Conservation (phyloP, 2,888 invertebrate genomes). For the Drosophila ustulata region DNA sequence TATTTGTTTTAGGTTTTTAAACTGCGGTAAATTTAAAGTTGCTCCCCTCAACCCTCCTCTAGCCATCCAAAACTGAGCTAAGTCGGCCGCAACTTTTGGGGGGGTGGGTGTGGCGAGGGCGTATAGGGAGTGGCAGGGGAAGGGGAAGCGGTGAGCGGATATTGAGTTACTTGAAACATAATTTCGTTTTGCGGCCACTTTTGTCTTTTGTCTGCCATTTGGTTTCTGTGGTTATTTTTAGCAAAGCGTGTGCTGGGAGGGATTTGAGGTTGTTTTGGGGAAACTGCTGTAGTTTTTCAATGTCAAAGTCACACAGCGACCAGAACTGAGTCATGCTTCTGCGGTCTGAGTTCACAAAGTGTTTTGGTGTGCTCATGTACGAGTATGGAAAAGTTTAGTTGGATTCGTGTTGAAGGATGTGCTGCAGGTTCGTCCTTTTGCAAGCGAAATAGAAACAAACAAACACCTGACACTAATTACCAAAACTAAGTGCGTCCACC, state of each 20-base stretch:
- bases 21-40: slow-evolving; percentile 71
- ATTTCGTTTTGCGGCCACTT: slow-evolving; percentile 74
- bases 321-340: slow-evolving; percentile 59
- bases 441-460: slow-evolving; percentile 37
- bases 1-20: slow-evolving; percentile 52
- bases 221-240: slow-evolving; percentile 70
- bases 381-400: slow-evolving; percentile 8
- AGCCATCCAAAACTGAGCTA: slow-evolving; percentile 6
- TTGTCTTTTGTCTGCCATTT: slow-evolving; percentile 59
- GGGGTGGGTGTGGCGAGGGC: neutral
- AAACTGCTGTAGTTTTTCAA: slow-evolving; percentile 66
- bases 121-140: neutral
- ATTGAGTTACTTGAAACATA: slow-evolving; percentile 75
- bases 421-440: neutral
- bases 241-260: slow-evolving; percentile 34
- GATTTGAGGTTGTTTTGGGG: slow-evolving; percentile 10
- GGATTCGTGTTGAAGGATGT: slow-evolving; percentile 17
- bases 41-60: slow-evolving; percentile 3
- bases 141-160: slow-evolving; percentile 43
- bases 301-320: slow-evolving; percentile 67
- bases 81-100: slow-evolving; percentile 37
- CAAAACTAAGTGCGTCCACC: slow-evolving; percentile 44
- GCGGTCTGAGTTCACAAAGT: slow-evolving; percentile 40
- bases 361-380: slow-evolving; percentile 28
- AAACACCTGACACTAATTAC: slow-evolving; percentile 71